Conservation (phyloP, 2,113 vertebrate genomes). For the Chionis minor region DNA sequence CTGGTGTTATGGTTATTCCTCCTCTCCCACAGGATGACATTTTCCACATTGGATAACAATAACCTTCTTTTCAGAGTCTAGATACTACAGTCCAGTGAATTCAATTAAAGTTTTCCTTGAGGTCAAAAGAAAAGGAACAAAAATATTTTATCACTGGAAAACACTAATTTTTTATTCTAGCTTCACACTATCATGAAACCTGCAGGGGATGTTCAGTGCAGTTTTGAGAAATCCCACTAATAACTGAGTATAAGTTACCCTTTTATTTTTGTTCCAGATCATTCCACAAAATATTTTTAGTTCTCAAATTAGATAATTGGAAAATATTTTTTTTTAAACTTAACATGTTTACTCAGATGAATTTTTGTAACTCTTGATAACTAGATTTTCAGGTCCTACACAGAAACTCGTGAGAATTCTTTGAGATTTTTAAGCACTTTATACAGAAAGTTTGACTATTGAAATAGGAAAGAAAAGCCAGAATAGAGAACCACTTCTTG, state of each 20-base stretch:
- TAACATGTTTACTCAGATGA: neutral
- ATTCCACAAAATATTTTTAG: neutral
- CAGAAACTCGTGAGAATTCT: neutral
- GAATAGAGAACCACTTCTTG: neutral
- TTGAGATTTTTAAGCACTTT: neutral
- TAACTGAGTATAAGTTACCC: neutral
- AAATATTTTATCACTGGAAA: neutral
- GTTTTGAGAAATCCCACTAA: neutral
- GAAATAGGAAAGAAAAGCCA: neutral
- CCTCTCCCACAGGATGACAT: neutral
- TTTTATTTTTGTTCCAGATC: neutral
- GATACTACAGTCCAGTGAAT: neutral
- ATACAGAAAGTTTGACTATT: neutral
- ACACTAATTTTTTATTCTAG: neutral
- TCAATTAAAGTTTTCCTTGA: neutral
- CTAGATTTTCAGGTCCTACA: neutral
- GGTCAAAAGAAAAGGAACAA: neutral
- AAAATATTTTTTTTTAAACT: neutral
- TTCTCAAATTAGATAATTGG: neutral
- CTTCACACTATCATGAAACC: neutral
- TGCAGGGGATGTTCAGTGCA: neutral
- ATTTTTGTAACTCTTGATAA: neutral
- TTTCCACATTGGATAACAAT: neutral
- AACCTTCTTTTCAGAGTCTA: neutral
- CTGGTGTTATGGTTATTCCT: constrained; percentile 29